These are phyloP conservation scores for Xenopus borealis DNA, from an alignment of 2,113 vertebrate genomes.

Conservation along the genomic window DNA sequence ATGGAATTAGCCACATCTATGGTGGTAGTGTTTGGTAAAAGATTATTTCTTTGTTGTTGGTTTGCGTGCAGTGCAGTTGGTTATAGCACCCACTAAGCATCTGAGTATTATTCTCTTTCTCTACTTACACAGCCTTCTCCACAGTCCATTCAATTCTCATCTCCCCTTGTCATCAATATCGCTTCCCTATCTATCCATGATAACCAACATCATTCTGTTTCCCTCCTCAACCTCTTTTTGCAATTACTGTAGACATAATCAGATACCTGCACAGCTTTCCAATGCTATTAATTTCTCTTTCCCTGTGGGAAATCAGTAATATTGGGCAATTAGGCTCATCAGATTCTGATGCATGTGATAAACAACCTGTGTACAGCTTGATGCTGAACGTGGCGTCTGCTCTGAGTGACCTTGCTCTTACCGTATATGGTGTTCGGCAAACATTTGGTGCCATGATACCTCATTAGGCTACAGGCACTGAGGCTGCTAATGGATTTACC, in stretches of 20 bases:
- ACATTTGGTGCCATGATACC: neutral
- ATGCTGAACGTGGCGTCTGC: accelerated
- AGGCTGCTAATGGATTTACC: slow-evolving; percentile 8
- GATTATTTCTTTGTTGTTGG: neutral
- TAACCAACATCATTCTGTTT: slow-evolving; percentile 22
- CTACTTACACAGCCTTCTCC: slow-evolving; percentile 9
- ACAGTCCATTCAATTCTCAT: slow-evolving; percentile 9
- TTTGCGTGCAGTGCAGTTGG: neutral
- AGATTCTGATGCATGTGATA: slow-evolving; percentile 56
- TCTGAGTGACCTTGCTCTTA: neutral
- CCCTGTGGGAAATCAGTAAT: slow-evolving; percentile 61
- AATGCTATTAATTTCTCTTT: slow-evolving; percentile 64
- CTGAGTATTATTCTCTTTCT: slow-evolving; percentile 1
- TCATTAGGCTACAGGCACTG: neutral
- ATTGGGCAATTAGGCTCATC: slow-evolving; percentile 67
- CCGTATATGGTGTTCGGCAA: slow-evolving; percentile 3
- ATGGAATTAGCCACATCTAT: too few species aligned
- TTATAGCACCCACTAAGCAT: neutral
- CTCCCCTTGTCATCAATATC: slow-evolving; percentile 22
- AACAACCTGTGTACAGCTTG: slow-evolving; percentile 24
- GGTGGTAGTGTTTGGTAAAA: too few species aligned
- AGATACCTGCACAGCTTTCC: slow-evolving; percentile 66
- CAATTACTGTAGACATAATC: slow-evolving; percentile 69
- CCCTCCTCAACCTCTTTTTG: slow-evolving; percentile 43
- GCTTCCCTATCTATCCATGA: slow-evolving; percentile 25